Base-by-base conservation (phyloP, 2,888 invertebrate species). In the Chrysotoxum bicinctum region DNA sequence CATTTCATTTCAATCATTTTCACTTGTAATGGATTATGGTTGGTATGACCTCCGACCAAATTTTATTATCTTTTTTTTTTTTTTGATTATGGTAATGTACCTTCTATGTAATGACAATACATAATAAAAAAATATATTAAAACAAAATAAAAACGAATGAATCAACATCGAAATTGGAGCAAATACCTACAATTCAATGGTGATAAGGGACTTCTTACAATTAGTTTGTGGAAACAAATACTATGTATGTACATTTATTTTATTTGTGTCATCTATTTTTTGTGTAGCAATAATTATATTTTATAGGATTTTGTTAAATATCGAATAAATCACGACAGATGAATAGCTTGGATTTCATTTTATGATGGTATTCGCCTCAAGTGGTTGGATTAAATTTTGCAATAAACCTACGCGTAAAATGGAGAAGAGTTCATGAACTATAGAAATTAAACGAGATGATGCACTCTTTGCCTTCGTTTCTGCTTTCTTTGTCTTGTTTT, bases 391-490 rank as follows among this genome's bases (percentile, higher is more conserved):
- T 45, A 50, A 21, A 40, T 23, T 9, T 74, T 62, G 16, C 50
- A 54, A 40, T 21, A 45, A 45, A 26, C 62, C 66, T 50, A 66
- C 48, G 35, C 35, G 10, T 21, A 26, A 3, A 21, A 50, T 5
- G 21, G 35, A 50, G 45, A 54, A 43, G 75, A 75, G 75, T 75
- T 75, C 75, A 66, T 68, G 66, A 75, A 66, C 75, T 68, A 26
- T 37, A 75, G 9, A 66, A 50, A 66, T 48, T 64, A 48, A 73
- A 73, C 19, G 14, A 60, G 21, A 73, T 35, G 58, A 58, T 74
- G 64, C 66, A 64, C 52, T 64, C 23, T 45, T 21, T 75, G 62
- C 8, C 40, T 35, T 48, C 12, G 6, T 35, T 35, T 64, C 19
- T 48, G n/a, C 26, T 35, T 50, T 32, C 48, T 32, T 35, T 64